Percentiles rank a stretch among this genome's conserved stretches.
phyloP scores from a whole-genome alignment of 2,113 vertebrate species.

The Coptodon bakossiorum region DNA sequence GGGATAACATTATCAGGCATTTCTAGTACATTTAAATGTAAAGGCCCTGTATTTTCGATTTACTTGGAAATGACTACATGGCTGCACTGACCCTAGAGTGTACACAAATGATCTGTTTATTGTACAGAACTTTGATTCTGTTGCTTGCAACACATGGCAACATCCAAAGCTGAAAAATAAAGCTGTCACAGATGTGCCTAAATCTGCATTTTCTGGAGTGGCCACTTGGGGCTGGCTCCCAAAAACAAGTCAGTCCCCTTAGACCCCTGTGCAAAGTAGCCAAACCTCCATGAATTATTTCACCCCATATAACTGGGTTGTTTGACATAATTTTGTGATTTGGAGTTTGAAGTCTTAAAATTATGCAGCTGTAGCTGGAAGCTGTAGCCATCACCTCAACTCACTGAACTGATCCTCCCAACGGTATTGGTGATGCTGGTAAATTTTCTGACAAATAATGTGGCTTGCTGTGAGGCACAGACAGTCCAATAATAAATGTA shows the following conservation, averaged over 20 bases:
- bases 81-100: neutral
- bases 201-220: neutral
- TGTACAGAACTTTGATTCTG: neutral
- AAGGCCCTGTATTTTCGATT: neutral
- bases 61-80: neutral
- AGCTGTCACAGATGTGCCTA: neutral
- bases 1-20: neutral
- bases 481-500: neutral
- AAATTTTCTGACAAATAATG: neutral
- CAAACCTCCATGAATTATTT: neutral
- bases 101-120: neutral
- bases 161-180: neutral
- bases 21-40: neutral
- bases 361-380: neutral
- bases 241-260: neutral
- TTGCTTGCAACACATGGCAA: neutral
- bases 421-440: fast-evolving
- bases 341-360: neutral
- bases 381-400: neutral
- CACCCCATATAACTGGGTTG: fast-evolving
- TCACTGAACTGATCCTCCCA: neutral
- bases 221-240: neutral
- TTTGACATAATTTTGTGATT: neutral
- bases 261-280: neutral
- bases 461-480: neutral